Evolutionary conservation across 2,113 vertebrate genomes (phyloP), one percentile per base, ranked within the genome.

Genomic region (Elephantulus edwardii): DNA sequence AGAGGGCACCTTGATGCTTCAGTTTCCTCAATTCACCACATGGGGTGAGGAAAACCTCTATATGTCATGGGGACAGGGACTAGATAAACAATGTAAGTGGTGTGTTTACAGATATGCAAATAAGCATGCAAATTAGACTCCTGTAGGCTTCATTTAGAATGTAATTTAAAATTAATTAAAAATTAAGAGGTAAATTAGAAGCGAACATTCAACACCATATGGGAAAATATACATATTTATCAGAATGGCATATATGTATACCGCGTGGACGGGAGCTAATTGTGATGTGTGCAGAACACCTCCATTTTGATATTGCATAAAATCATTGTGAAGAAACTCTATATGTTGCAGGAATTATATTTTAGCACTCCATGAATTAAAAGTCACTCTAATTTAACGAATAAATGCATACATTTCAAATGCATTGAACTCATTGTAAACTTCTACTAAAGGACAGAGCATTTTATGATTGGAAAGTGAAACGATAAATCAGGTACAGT

Each of bases 91-190:
- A 95, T 89, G 86, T 75, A 78, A 95, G 81, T 62, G 71, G 84
- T 81, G 76, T 96, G 93, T 97, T 94, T 95, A 94, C 90, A 87
- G 88, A 96, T 92, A 92, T 95, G 91, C 93, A 97, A 96, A 96
- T 81, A 90, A 84, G 81, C 90, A 93, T 90, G 81, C 86, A 96
- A 96, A 97, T 96, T 93, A 97, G 92, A 92, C 64, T 95, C 86
- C 90, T 96, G 94, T 97, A 17, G 13, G 79, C 86, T 86, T 95
- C 91, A 78, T 94, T 96, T 95, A 97, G 95, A 96, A 95, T 91
- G 92, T 83, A 96, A 96, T 95, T 96, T 96, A 95, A 96, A 97
- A 96, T 96, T 96, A 97, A 97, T 96, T 96, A 95, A 96, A 96
- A 97, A 96, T 96, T 92, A 96, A 96, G 96, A 96, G 91, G 95